Percentiles rank a stretch among this genome's conserved stretches.
These are phyloP conservation scores for Electrophaes corylata DNA, from an alignment of 2,888 invertebrate genomes.

Conservation along the genomic window DNA sequence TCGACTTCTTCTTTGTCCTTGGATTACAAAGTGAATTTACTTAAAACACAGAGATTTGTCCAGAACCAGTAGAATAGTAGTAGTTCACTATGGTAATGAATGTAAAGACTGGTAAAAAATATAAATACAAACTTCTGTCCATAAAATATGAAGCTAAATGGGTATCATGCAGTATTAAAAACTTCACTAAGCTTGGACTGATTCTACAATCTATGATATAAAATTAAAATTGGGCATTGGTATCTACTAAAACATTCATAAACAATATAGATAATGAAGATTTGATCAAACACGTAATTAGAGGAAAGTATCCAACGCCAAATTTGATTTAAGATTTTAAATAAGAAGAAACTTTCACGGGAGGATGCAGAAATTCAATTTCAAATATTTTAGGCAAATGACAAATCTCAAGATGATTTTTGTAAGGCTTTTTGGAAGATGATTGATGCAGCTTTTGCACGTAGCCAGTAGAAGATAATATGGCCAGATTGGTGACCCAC, in stretches of 20 bases:
- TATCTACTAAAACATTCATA: background rate
- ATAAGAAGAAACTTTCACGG: background rate
- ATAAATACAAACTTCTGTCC: background rate
- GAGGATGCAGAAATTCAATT: background rate
- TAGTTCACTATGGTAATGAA: background rate
- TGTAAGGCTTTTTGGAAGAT: background rate
- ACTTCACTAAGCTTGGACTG: background rate
- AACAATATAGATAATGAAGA: background rate
- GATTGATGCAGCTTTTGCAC: background rate
- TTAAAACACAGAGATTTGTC: background rate
- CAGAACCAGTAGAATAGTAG: background rate
- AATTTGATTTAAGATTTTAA: no score
- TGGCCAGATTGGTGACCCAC: background rate
- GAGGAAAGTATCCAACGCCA: background rate
- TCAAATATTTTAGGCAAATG: background rate
- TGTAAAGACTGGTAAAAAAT: background rate
- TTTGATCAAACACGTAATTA: background rate
- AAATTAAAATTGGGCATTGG: background rate
- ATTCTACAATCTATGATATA: background rate
- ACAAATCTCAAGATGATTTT: background rate
- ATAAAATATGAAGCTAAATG: background rate
- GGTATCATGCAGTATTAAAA: background rate
- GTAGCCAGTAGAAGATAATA: background rate
- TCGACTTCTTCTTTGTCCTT: constrained; percentile 79
- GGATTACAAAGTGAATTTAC: background rate